A percentile compares a stretch with the other conserved stretches of the same genome.
phyloP scores from a whole-genome alignment of 2,888 invertebrate genomes.

The Agrotis exclamationis region DNA sequence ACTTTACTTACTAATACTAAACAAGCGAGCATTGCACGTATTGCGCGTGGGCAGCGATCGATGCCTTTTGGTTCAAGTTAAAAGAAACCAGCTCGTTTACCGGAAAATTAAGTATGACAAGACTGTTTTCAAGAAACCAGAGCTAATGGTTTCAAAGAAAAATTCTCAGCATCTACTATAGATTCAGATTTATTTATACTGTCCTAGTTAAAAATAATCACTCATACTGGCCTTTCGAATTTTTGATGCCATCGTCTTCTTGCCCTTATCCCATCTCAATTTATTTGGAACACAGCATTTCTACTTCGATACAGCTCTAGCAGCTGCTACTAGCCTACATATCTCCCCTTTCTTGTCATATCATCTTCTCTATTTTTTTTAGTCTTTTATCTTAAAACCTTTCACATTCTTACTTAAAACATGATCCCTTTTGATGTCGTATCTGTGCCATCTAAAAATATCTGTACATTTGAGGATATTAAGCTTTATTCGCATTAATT shows the following conservation, averaged over 20 bases:
- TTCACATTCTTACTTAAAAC: conserved; percentile 14
- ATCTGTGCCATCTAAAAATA: conserved; percentile 29
- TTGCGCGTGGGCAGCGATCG: conserved; percentile 75
- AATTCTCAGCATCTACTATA: too few relatives aligned
- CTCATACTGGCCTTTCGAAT: too few relatives aligned
- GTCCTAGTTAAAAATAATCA: too few relatives aligned
- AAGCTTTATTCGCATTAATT: neutral
- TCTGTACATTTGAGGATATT: neutral
- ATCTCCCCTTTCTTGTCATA: neutral
- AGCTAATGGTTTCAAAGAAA: too few relatives aligned
- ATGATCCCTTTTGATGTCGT: conserved; percentile 1
- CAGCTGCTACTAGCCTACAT: neutral
- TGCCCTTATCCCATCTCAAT: neutral
- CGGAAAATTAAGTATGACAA: too few relatives aligned
- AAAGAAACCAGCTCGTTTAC: conserved; percentile 34
- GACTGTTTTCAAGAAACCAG: too few relatives aligned
- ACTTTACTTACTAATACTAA: conserved; percentile 61
- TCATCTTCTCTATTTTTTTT: conserved; percentile 7
- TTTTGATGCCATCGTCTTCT: neutral
- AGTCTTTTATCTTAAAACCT: neutral
- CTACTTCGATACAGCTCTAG: neutral
- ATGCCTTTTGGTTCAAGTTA: conserved; percentile 66
- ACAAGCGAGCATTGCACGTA: conserved; percentile 70
- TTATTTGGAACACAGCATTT: neutral
- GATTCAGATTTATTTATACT: too few relatives aligned